phyloP scores from a whole-genome alignment of 1,140 invertebrate genomes.

The Megathymus violae region DNA sequence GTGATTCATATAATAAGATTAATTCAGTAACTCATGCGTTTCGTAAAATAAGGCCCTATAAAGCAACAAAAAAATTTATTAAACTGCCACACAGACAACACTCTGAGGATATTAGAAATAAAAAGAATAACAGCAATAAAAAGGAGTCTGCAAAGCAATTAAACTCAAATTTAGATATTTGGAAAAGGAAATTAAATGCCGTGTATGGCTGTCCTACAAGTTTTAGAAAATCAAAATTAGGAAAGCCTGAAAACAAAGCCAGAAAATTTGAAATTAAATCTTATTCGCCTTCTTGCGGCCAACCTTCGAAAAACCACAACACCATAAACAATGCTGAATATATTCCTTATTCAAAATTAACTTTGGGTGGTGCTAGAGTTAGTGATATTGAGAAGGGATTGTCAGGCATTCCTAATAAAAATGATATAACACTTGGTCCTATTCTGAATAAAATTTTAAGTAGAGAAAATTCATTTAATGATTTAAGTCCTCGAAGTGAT shows the following conservation, averaged over 20 bases:
- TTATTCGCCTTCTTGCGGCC: constrained; percentile 1
- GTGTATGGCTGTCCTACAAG: constrained; percentile 57
- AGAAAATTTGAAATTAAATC: constrained; percentile 40
- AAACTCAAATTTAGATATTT: constrained; percentile 58
- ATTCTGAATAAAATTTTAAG: constrained; percentile 71
- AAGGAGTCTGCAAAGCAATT: constrained; percentile 16
- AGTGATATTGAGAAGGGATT: constrained; percentile 75
- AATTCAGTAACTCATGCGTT: constrained; percentile 3
- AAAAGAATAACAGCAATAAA: constrained; percentile 40
- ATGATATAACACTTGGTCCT: constrained; percentile 61
- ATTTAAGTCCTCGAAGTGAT: constrained; percentile 48
- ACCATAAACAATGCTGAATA: constrained; percentile 69
- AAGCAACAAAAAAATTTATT: not conserved
- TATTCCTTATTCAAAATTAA: constrained; percentile 80
- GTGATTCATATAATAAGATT: constrained; percentile 31
- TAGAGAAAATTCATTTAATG: constrained; percentile 61
- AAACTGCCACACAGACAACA: constrained; percentile 37
- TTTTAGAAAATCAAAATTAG: constrained; percentile 44
- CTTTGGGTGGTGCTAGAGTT: constrained; percentile 71
- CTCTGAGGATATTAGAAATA: constrained; percentile 34
- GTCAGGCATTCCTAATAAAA: constrained; percentile 57
- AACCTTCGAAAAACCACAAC: constrained; percentile 36
- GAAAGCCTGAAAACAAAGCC: constrained; percentile 32
- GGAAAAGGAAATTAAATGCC: constrained; percentile 64
- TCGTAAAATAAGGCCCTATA: not conserved